phyloP scores from a whole-genome alignment of 2,797 vertebrate species.

The Ceryle rudis region DNA sequence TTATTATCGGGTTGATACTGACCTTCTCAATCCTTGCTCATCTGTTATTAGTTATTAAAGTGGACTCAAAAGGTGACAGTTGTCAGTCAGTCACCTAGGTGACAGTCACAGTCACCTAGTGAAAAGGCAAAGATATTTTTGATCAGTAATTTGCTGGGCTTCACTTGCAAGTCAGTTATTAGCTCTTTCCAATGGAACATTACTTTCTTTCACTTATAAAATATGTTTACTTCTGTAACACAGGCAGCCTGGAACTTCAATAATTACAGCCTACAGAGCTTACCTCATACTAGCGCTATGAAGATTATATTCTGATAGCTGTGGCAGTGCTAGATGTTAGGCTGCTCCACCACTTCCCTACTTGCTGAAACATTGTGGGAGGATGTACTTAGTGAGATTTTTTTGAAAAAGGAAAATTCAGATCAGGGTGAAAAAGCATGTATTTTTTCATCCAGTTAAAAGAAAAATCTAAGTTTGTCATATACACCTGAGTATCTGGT shows the following conservation, averaged over 20 bases:
- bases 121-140: background rate
- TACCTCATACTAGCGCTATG: background rate
- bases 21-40: background rate
- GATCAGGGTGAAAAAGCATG: constrained; percentile 6
- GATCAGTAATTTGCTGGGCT: background rate
- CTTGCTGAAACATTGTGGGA: constrained; percentile 56
- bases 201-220: constrained; percentile 1
- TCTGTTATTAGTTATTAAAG: background rate
- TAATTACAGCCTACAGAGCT: constrained; percentile 59
- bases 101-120: background rate
- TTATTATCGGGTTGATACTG: background rate
- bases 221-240: constrained; percentile 35
- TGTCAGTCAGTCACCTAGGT: background rate
- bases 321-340: constrained; percentile 18
- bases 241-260: constrained; percentile 28
- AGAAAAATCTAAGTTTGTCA: background rate
- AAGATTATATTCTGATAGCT: constrained; percentile 30
- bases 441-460: background rate
- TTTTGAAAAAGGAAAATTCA: constrained; percentile 50
- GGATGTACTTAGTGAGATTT: constrained; percentile 28
- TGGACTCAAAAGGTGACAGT: background rate
- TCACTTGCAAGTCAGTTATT: background rate
- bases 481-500: background rate
- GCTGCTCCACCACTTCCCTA: constrained; percentile 1
- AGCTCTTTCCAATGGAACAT: background rate